Percentiles rank a stretch among this genome's conserved stretches.
These are phyloP conservation scores for Elgonia sp. DNA, from an alignment of 2,888 invertebrate species.

Conservation along the genomic window DNA sequence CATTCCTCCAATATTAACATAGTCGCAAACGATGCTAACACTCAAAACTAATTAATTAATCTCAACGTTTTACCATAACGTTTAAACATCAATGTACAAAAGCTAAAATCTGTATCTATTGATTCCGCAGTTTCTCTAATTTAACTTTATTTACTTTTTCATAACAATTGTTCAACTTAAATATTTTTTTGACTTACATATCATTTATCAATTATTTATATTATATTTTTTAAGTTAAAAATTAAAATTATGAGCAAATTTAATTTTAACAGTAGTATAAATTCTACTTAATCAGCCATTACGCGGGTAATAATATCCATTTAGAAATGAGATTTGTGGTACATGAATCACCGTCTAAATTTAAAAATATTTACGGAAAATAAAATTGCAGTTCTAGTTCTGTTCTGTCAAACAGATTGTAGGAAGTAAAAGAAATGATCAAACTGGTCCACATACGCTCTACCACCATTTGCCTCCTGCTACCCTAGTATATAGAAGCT, in stretches of 20 bases:
- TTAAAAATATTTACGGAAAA: background rate
- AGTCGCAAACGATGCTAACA: background rate
- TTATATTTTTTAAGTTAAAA: too few species aligned
- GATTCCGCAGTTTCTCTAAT: background rate
- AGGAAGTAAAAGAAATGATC: conserved; percentile 46
- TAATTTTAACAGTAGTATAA: background rate
- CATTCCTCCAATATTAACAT: conserved; percentile 24
- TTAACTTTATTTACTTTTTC: too few species aligned
- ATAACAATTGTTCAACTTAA: too few species aligned
- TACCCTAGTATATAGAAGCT: conserved; percentile 83
- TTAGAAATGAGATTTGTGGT: background rate
- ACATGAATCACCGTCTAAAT: background rate
- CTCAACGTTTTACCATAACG: background rate
- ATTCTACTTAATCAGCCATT: background rate
- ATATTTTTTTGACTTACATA: too few species aligned
- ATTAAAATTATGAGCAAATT: too few species aligned
- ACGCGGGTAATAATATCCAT: background rate
- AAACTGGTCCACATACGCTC: conserved; percentile 71
- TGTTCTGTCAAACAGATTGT: conserved; percentile 20
- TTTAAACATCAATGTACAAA: background rate
- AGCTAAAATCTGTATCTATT: background rate
- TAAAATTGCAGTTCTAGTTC: background rate
- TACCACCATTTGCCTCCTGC: conserved; percentile 76
- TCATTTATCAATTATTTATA: too few species aligned
- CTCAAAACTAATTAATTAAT: background rate